Evolutionary conservation across 2,797 vertebrate species (phyloP).

Genomic region (Channallabes apus): DNA sequence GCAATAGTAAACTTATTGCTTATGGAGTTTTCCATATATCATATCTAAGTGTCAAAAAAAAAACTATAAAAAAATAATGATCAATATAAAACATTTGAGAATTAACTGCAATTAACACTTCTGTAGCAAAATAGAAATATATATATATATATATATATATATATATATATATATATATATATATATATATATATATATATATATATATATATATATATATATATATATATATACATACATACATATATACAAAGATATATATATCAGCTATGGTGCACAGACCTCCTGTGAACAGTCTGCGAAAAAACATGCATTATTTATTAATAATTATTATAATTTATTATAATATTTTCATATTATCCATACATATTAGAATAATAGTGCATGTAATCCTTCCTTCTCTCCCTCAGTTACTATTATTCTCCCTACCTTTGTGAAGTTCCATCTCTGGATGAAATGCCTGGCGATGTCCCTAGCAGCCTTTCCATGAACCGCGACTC

Average conservation of each 20-base stretch:
- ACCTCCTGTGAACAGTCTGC: too few relatives aligned
- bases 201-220: too few relatives aligned
- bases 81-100: neutral
- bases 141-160: too few relatives aligned
- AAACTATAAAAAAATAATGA: neutral
- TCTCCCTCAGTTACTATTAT: neutral
- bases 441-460: constrained; percentile 60
- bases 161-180: too few relatives aligned
- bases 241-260: too few relatives aligned
- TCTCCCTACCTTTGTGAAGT: constrained; percentile 56
- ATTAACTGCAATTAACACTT: neutral
- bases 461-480: constrained; percentile 48
- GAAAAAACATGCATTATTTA: too few relatives aligned
- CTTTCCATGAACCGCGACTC: constrained; percentile 51
- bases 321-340: too few relatives aligned
- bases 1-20: neutral
- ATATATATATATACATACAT: too few relatives aligned
- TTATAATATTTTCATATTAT: neutral
- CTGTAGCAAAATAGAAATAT: neutral
- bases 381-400: too few relatives aligned
- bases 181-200: too few relatives aligned
- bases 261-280: too few relatives aligned
- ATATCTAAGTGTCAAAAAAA: neutral
- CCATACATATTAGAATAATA: neutral
- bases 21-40: neutral